Evolutionary conservation across 2,888 invertebrate species (phyloP).

Genomic region (Trichogramma dendrolimi): DNA sequence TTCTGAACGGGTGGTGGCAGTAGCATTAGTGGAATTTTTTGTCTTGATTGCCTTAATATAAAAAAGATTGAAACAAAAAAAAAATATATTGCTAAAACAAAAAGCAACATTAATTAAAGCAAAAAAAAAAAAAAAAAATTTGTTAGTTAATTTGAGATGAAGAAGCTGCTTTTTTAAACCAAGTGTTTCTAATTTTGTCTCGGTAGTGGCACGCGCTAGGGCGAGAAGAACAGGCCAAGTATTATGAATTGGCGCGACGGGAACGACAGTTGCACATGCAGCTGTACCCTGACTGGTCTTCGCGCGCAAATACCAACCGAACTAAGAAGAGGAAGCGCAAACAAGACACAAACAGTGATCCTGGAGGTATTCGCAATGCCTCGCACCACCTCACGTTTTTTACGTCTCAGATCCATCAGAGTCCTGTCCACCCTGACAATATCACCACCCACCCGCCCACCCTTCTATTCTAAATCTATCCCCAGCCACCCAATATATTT

Average conservation of each 20-base stretch:
- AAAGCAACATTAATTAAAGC: conserved; percentile 9
- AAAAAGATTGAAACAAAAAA: not conserved
- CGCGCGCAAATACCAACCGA: conserved; percentile 99
- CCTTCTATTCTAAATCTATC: not conserved
- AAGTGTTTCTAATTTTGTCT: conserved; percentile 51
- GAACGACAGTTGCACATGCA: conserved; percentile 99
- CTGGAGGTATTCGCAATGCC: conserved; percentile 76
- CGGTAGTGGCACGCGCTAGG: conserved; percentile 98
- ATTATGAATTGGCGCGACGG: conserved; percentile 98
- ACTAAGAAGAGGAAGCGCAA: conserved; percentile 99
- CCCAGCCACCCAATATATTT: conserved; percentile 12
- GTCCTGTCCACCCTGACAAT: not conserved
- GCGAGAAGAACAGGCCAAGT: conserved; percentile 98
- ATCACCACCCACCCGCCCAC: not conserved
- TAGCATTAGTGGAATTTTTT: conserved; percentile 43
- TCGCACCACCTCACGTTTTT: conserved; percentile 40
- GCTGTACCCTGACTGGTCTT: conserved; percentile 99
- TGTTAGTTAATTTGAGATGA: conserved; percentile 34
- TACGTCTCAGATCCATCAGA: not conserved
- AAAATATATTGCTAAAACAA: not conserved
- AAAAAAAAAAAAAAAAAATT: conserved; percentile 5
- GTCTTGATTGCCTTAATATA: conserved; percentile 33
- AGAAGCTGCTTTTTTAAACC: conserved; percentile 37
- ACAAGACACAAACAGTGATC: conserved; percentile 87
- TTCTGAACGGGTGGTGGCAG: conserved; percentile 48